These are phyloP conservation scores for Prionchulus punctatus DNA, from an alignment of 2,888 invertebrate genomes.

Conservation along the genomic window DNA sequence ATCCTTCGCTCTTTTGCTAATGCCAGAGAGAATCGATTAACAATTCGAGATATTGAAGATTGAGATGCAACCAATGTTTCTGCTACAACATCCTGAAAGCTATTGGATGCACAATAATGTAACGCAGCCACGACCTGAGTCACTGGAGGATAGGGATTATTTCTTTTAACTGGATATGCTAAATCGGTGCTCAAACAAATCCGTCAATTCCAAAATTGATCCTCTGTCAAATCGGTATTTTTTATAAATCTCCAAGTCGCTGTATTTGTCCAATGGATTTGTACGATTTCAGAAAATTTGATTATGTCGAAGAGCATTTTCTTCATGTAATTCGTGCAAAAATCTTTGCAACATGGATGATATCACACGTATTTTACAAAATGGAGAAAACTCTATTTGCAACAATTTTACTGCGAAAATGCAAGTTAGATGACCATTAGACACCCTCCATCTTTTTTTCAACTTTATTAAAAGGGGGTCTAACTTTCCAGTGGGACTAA, in stretches of 20 bases:
- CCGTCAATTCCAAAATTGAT: not conserved
- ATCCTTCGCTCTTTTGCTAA: not conserved
- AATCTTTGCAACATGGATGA: too few relatives aligned
- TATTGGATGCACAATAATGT: not conserved
- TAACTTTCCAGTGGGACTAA: too few relatives aligned
- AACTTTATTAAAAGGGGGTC: too few relatives aligned
- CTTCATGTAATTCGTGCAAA: too few relatives aligned
- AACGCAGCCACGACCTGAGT: not conserved
- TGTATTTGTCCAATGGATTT: not conserved
- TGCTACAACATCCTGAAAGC: not conserved
- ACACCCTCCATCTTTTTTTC: too few relatives aligned
- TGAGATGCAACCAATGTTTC: not conserved
- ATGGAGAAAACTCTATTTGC: too few relatives aligned
- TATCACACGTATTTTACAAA: too few relatives aligned
- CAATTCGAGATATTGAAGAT: not conserved
- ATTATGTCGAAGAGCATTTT: too few relatives aligned
- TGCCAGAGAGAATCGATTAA: not conserved
- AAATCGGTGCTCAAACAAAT: not conserved
- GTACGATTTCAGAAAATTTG: not conserved
- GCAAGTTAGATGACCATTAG: too few relatives aligned
- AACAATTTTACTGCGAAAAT: too few relatives aligned
- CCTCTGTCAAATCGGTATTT: not conserved
- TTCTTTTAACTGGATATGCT: not conserved
- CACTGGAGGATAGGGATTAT: not conserved
- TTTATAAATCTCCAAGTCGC: not conserved